phyloP scores from a whole-genome alignment of 1,140 invertebrate species.

The Triops longicaudatus region DNA sequence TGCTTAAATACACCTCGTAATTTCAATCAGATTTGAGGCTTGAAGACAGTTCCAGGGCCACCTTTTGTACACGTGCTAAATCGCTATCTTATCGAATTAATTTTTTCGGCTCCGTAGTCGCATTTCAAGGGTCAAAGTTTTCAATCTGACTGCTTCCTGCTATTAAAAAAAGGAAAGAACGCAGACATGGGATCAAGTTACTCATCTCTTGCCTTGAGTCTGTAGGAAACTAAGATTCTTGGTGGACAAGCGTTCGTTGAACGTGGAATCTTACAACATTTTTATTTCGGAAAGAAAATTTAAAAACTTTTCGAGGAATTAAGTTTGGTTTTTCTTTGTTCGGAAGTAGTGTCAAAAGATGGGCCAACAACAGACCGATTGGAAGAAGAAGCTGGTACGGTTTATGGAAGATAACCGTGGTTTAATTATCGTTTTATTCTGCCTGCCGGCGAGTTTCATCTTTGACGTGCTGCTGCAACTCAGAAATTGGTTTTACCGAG shows the following conservation, averaged over 20 bases:
- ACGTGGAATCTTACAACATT: no score
- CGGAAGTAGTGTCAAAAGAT: not conserved
- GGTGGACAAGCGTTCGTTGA: no score
- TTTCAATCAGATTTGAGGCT: not conserved
- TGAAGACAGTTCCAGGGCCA: not conserved
- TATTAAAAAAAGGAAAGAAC: no score
- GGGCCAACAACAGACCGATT: not conserved
- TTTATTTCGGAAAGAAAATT: no score
- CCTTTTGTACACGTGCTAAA: not conserved
- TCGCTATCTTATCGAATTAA: not conserved
- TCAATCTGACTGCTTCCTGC: not conserved
- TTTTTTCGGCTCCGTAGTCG: not conserved
- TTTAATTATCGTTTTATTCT: constrained; percentile 53
- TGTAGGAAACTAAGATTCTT: no score
- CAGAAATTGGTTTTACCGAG: constrained; percentile 41
- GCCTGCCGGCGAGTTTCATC: constrained; percentile 54
- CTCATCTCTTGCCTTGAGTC: no score
- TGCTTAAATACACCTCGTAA: no score
- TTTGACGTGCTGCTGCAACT: constrained; percentile 48
- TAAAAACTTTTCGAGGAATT: no score
- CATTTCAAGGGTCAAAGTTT: not conserved
- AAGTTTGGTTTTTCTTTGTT: not conserved
- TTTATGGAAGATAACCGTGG: constrained; percentile 56
- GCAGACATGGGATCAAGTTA: no score
- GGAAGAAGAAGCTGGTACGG: constrained; percentile 40